Conservation (phyloP, 1,140 invertebrate species). For the Pachyrhynchus sulphureomaculatus region DNA sequence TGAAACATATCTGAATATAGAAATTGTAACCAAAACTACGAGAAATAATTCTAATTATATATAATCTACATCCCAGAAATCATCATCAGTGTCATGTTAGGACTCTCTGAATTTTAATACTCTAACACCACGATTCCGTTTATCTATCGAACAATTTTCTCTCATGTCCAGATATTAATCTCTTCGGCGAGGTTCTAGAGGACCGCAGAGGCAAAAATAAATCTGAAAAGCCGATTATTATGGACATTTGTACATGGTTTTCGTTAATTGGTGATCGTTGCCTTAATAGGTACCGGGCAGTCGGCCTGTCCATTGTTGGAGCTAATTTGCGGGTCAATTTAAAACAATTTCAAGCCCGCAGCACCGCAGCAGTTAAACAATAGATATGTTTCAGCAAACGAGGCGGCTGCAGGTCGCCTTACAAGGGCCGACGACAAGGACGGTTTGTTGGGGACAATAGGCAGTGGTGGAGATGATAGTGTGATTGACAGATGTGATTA, state of each 20-base stretch:
- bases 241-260: constrained; percentile 29
- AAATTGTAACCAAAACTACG: too few species aligned
- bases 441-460: not conserved
- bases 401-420: not conserved
- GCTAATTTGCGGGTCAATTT: constrained; percentile 38
- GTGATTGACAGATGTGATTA: not conserved
- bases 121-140: not conserved
- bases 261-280: constrained; percentile 37
- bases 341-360: constrained; percentile 27
- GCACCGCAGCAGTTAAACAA: constrained; percentile 8
- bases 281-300: constrained; percentile 24
- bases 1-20: too few species aligned
- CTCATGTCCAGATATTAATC: constrained; percentile 2
- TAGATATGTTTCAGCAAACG: constrained; percentile 6
- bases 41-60: too few species aligned
- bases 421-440: not conserved
- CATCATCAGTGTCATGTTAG: not conserved
- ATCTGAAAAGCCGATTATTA: constrained; percentile 29
- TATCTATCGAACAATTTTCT: not conserved
- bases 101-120: not conserved
- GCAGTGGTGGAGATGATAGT: not conserved
- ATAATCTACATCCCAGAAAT: too few species aligned
- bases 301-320: constrained; percentile 25
- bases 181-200: constrained; percentile 2
- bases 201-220: constrained; percentile 21